A percentile compares a stretch with the other conserved stretches of the same genome.
These are phyloP conservation scores for Papilio glaucus DNA, from an alignment of 1,140 invertebrate species.

Conservation along the genomic window DNA sequence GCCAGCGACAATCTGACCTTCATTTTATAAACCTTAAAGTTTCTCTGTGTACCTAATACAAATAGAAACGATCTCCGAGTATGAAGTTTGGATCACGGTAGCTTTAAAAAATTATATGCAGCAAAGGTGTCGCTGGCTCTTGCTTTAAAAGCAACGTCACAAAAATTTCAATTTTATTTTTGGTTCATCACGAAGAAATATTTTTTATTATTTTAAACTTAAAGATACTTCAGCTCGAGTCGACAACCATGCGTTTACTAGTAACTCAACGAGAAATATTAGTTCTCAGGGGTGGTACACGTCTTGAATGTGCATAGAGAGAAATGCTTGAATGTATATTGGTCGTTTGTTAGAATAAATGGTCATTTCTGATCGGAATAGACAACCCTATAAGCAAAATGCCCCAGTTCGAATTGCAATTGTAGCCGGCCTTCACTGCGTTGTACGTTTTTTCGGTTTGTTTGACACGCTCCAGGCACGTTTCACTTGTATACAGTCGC, in stretches of 20 bases:
- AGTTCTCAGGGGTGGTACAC: conserved; percentile 7
- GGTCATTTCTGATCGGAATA: not conserved
- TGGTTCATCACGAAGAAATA: too few relatives aligned
- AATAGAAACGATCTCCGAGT: too few relatives aligned
- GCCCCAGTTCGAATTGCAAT: conserved; percentile 9
- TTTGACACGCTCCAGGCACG: conserved; percentile 13
- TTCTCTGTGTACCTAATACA: too few relatives aligned
- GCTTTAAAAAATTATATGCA: too few relatives aligned
- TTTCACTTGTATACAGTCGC: conserved; percentile 27
- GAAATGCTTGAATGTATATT: not conserved
- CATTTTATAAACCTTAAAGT: too few relatives aligned
- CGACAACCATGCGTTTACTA: not conserved
- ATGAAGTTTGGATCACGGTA: too few relatives aligned
- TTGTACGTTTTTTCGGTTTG: conserved; percentile 24
- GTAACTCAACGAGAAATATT: not conserved
- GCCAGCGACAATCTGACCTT: too few relatives aligned
- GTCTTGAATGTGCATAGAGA: not conserved
- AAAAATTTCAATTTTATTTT: too few relatives aligned
- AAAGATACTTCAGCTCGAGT: conserved; percentile 8
- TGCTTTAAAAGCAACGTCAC: too few relatives aligned
- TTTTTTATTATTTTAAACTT: not conserved
- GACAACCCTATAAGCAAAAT: conserved; percentile 22
- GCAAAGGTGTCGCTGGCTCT: too few relatives aligned
- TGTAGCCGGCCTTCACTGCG: conserved; percentile 22
- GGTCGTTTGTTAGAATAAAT: not conserved